Conservation (phyloP, 2,888 invertebrate species). For the Platypus cylindrus region DNA sequence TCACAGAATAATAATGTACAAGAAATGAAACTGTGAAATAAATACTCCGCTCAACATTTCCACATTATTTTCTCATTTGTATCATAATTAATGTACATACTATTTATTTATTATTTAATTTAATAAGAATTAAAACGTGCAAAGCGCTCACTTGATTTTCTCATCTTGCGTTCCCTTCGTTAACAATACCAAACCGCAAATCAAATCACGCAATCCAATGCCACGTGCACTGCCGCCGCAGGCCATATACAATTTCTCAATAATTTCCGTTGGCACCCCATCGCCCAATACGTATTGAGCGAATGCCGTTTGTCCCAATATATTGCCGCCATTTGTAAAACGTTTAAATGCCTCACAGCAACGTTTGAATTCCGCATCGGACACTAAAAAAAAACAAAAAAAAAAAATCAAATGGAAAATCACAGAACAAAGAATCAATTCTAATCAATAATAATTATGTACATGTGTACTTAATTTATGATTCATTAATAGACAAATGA, state of each 20-base stretch:
- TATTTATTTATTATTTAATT: too few species aligned
- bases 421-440: too few species aligned
- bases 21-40: too few species aligned
- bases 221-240: slow-evolving; percentile 77
- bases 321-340: slow-evolving; percentile 54
- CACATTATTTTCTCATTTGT: too few species aligned
- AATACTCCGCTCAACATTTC: too few species aligned
- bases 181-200: slow-evolving; percentile 75
- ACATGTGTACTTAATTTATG: slow-evolving; percentile 1
- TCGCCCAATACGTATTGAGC: slow-evolving; percentile 77
- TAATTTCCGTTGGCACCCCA: slow-evolving; percentile 68
- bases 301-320: slow-evolving; percentile 64
- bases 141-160: slow-evolving; percentile 63
- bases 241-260: slow-evolving; percentile 70
- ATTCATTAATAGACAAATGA: neutral
- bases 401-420: neutral
- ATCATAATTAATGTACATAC: too few species aligned
- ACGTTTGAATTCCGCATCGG: slow-evolving; percentile 69
- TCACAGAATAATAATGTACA: too few species aligned
- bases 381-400: slow-evolving; percentile 45
- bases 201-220: slow-evolving; percentile 67
- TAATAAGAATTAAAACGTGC: too few species aligned
- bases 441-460: slow-evolving; percentile 3
- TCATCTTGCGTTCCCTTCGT: slow-evolving; percentile 77
- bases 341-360: slow-evolving; percentile 81